A percentile compares a stretch with the other conserved stretches of the same genome.
Conservation (phyloP, 2,113 vertebrate genomes). For the Smithornis capensis region DNA sequence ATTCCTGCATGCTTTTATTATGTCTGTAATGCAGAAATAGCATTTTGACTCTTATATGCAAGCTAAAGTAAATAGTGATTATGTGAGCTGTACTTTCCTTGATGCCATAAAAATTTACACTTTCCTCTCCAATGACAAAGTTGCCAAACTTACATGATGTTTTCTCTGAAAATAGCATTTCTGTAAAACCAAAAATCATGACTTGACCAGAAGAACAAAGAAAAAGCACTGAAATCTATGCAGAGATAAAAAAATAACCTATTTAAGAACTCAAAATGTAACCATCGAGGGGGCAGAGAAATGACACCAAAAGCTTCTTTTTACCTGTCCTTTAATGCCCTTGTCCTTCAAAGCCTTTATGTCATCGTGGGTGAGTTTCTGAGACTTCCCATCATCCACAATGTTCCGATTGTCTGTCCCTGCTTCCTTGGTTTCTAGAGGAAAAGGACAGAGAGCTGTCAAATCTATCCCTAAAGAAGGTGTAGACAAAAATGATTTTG, state of each 20-base stretch:
- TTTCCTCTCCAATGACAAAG: not conserved
- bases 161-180: not conserved
- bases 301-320: conserved; percentile 44
- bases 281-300: conserved; percentile 17
- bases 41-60: not conserved
- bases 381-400: conserved; percentile 94
- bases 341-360: conserved; percentile 96
- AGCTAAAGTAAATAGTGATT: not conserved
- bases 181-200: not conserved
- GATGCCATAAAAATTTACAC: not conserved
- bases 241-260: not conserved
- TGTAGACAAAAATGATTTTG: not conserved
- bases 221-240: not conserved
- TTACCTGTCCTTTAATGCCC: conserved; percentile 95
- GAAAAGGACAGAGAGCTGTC: conserved; percentile 58
- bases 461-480: not conserved
- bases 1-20: not conserved
- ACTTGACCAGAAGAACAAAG: conserved; percentile 1
- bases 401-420: conserved; percentile 97
- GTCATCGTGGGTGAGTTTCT: conserved; percentile 96
- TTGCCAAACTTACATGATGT: not conserved
- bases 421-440: conserved; percentile 87
- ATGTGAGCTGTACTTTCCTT: not conserved
- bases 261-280: not conserved
- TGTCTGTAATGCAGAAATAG: not conserved